phyloP scores from a whole-genome alignment of 1,140 invertebrate species.

The Diorhabda carinulata region DNA sequence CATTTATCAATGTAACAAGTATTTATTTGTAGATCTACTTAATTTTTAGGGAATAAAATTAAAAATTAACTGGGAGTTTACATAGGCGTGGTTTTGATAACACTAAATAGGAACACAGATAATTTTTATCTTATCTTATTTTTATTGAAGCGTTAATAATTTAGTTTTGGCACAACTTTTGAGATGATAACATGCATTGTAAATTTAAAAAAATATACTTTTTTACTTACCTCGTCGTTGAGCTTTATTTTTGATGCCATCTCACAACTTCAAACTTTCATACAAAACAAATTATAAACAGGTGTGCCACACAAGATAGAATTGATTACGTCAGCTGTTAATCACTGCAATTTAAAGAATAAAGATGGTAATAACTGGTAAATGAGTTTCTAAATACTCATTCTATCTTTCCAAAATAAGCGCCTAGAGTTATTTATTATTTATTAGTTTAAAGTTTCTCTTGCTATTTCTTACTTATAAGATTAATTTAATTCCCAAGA shows the following conservation, averaged over 20 bases:
- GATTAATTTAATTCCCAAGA: too few relatives aligned
- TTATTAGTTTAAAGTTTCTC: too few relatives aligned
- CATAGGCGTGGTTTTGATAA: conserved; percentile 19
- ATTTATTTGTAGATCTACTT: too few relatives aligned
- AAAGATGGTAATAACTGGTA: too few relatives aligned
- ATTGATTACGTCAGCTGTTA: neutral
- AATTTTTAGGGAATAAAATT: too few relatives aligned
- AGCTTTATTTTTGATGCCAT: conserved; percentile 35
- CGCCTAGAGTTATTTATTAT: too few relatives aligned
- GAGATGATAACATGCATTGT: conserved; percentile 8
- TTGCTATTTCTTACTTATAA: too few relatives aligned
- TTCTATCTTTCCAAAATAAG: too few relatives aligned
- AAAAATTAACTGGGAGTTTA: too few relatives aligned
- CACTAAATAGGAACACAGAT: conserved; percentile 6
- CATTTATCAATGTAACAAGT: too few relatives aligned
- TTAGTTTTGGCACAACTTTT: conserved; percentile 17
- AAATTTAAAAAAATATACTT: conserved; percentile 6
- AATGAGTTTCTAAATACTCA: too few relatives aligned
- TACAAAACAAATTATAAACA: conserved; percentile 18
- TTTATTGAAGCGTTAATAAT: neutral
- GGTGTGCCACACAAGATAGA: conserved; percentile 4
- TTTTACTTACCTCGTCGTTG: conserved; percentile 36
- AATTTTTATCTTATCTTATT: conserved; percentile 15
- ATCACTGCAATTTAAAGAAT: neutral
- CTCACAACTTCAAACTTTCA: conserved; percentile 22